Base-by-base conservation (phyloP, 1,140 invertebrate genomes). In the Mylabris phalerata region DNA sequence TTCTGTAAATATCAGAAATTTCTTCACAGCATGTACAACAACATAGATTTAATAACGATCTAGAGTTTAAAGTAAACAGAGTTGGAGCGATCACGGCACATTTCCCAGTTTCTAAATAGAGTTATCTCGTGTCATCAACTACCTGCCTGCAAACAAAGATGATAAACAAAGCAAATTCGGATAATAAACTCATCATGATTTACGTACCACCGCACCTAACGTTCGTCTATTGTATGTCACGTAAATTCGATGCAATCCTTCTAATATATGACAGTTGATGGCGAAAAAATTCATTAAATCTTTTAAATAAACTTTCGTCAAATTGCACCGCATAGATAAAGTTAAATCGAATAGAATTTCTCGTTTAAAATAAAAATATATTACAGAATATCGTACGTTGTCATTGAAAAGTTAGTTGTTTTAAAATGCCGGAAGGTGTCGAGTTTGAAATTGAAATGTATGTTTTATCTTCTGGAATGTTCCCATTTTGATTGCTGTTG, bases 401-500 rank as follows among this genome's bases (percentile, higher is more conserved):
- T 32, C 32, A 32, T 32, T 32, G 32, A 42, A 42, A 42, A n/a
- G 41, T 42, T 42, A 42, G 41, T 42, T 42, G 11, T n/a, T n/a
- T 42, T 42, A n/a, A 42, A 42, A 32, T 42, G 41, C 41, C 11
- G 41, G 9, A 11, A 42, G 41, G 41, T 42, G 41, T 10, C 24
- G 45, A 25, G 11, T 38, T 55, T 47, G 39, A 4, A 25, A 55
- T 48, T 48, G 52, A 32, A 55, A 55, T 47, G 51, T 54, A 55
- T 55, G 52, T 55, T 55, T 55, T 55, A 48, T 55, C 45, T 55
- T 48, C 44, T 43, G 52, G 44, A 55, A 55, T 48, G 44, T 40
- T 55, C 45, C 45, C 45, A 40, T 55, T 55, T 55, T 55, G 52
- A 55, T 55, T 55, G 52, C 52, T 55, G 52, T 55, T 55, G 52